These are phyloP conservation scores for Amazonetta brasiliensis DNA, from an alignment of 2,797 vertebrate species.

Conservation along the genomic window DNA sequence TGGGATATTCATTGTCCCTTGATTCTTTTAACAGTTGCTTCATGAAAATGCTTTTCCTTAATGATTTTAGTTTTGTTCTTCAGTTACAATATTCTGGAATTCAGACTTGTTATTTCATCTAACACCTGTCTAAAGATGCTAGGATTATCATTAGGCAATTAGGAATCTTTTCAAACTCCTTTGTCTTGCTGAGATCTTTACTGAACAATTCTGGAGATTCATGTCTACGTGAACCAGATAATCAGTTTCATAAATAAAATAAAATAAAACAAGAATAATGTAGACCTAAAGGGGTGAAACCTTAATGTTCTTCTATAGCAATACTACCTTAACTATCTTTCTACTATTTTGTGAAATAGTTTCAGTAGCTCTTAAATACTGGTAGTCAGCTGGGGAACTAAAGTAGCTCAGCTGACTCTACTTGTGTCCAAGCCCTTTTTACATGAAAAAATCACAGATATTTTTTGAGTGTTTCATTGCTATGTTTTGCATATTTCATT, in stretches of 20 bases:
- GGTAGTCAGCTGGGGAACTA: slow-evolving; percentile 28
- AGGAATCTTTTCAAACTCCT: background rate
- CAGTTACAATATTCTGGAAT: background rate
- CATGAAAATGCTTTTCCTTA: background rate
- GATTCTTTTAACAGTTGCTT: background rate
- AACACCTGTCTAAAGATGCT: background rate
- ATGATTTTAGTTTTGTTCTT: background rate
- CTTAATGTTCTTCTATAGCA: background rate
- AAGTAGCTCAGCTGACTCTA: background rate
- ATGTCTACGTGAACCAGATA: background rate
- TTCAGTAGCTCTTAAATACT: slow-evolving; percentile 34
- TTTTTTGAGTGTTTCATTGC: background rate
- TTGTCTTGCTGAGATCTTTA: background rate
- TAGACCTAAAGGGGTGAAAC: background rate
- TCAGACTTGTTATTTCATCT: slow-evolving; percentile 33
- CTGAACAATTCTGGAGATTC: slow-evolving; percentile 11
- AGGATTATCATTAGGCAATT: background rate
- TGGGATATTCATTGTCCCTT: background rate
- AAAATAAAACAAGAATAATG: background rate
- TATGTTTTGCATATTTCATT: background rate
- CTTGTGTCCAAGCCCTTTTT: background rate
- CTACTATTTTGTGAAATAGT: slow-evolving; percentile 47
- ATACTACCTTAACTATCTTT: background rate
- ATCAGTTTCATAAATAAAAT: background rate
- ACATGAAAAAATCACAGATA: background rate